These are phyloP conservation scores for Aphaenogaster rudis DNA, from an alignment of 1,140 invertebrate species.

Conservation along the genomic window DNA sequence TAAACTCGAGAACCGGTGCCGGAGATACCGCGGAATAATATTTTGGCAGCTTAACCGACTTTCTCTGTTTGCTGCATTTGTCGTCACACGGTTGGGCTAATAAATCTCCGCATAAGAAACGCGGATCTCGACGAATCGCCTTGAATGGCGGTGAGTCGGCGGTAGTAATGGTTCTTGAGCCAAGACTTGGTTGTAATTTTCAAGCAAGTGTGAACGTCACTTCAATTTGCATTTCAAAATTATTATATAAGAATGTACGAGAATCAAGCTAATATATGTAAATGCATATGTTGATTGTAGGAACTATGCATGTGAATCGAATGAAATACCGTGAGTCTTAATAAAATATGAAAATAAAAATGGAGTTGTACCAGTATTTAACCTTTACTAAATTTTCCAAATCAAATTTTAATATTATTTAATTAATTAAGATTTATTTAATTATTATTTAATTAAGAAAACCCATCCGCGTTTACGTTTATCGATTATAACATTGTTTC, in stretches of 20 bases:
- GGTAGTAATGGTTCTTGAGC: not conserved
- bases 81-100: constrained; percentile 47
- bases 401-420: not conserved
- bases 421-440: too few relatives aligned
- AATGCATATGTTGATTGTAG: not conserved
- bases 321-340: not conserved
- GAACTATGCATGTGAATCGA: not conserved
- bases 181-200: constrained; percentile 21
- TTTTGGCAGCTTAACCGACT: constrained; percentile 60
- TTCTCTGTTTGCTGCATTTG: constrained; percentile 59
- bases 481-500: not conserved
- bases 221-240: constrained; percentile 25
- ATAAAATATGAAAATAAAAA: constrained; percentile 11
- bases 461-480: not conserved
- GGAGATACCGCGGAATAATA: constrained; percentile 60
- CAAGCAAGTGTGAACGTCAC: not conserved
- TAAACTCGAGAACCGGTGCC: constrained; percentile 38
- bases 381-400: not conserved
- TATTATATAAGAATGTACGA: not conserved
- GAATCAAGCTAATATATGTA: not conserved
- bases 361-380: not conserved
- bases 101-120: constrained; percentile 59
- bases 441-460: not conserved
- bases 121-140: constrained; percentile 34
- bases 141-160: constrained; percentile 12